Conservation (phyloP, 2,797 vertebrate genomes). For the Pseudotriccus pelzelni region DNA sequence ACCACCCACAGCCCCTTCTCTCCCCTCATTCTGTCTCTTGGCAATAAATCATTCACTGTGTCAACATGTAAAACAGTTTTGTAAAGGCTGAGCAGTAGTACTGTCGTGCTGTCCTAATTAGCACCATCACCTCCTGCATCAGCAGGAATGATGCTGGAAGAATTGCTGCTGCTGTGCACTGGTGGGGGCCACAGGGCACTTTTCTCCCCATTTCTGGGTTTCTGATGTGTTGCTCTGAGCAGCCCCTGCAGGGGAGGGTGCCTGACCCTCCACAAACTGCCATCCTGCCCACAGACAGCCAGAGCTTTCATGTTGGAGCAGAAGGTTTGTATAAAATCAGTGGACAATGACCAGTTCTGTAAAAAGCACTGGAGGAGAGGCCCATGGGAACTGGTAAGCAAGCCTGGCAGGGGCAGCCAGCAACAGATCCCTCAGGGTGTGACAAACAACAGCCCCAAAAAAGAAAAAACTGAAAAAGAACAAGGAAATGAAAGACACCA, state of each 20-base stretch:
- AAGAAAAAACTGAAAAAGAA: too few species aligned
- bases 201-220: neutral
- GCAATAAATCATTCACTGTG: neutral
- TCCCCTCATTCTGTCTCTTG: neutral
- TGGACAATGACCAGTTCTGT: neutral
- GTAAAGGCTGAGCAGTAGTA: neutral
- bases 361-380: neutral
- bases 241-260: neutral
- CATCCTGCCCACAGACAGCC: neutral
- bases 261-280: neutral
- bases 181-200: rapidly evolving
- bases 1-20: neutral
- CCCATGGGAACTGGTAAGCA: neutral
- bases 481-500: too few species aligned
- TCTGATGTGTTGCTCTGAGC: neutral
- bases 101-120: neutral
- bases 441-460: neutral
- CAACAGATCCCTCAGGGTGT: neutral
- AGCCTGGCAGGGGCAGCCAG: neutral
- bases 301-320: neutral
- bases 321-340: neutral
- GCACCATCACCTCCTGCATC: neutral
- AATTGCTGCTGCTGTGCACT: neutral
- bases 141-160: neutral
- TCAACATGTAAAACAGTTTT: neutral